Percentiles rank a stretch among this genome's conserved stretches.
Conservation (phyloP, 2,888 invertebrate genomes). For the Calameuta pallipes region DNA sequence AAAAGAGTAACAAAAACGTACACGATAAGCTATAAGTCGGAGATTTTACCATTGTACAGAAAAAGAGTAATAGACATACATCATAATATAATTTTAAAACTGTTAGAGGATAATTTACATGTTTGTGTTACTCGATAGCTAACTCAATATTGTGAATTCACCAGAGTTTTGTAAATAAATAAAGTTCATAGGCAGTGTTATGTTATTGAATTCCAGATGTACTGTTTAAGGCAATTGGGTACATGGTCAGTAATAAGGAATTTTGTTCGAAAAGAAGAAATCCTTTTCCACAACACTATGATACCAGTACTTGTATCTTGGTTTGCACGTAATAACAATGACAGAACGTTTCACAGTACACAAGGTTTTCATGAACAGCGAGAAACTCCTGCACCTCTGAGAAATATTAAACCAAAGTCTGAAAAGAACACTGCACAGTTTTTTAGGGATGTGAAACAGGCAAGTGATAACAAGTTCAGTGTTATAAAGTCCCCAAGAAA, state of each 20-base stretch:
- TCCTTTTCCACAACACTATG: slow-evolving; percentile 2
- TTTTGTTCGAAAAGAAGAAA: slow-evolving; percentile 27
- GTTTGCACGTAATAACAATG: slow-evolving; percentile 12
- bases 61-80: slow-evolving; percentile 59
- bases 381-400: slow-evolving; percentile 41
- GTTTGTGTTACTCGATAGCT: slow-evolving; percentile 31
- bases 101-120: slow-evolving; percentile 42
- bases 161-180: neutral
- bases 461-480: slow-evolving; percentile 20
- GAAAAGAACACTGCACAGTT: slow-evolving; percentile 29
- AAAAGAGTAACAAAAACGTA: slow-evolving; percentile 55
- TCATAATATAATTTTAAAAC: slow-evolving; percentile 51
- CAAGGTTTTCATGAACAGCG: slow-evolving; percentile 25
- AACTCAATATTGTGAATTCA: neutral
- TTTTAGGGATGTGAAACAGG: slow-evolving; percentile 59
- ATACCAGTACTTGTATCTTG: slow-evolving; percentile 11
- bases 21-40: slow-evolving; percentile 61
- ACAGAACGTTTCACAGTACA: slow-evolving; percentile 38
- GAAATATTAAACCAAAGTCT: slow-evolving; percentile 52
- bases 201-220: slow-evolving; percentile 24
- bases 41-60: slow-evolving; percentile 55
- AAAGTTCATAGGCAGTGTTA: neutral
- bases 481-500: neutral
- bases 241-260: slow-evolving; percentile 18
- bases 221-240: slow-evolving; percentile 11